phyloP scores from a whole-genome alignment of 2,797 vertebrate species.

The Apogon talboti region DNA sequence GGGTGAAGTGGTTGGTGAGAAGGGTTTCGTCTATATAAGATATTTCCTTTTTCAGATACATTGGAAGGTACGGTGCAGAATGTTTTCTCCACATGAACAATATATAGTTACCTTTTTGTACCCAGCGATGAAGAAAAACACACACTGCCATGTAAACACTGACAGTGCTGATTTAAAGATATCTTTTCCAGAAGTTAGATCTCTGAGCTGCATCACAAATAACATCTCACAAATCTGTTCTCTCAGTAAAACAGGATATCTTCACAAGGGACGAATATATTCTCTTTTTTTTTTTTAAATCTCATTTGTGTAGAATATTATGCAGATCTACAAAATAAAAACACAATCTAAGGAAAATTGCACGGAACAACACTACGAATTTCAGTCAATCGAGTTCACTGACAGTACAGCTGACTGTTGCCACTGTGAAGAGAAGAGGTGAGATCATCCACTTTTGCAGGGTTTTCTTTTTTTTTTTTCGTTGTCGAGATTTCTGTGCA shows the following conservation, averaged over 20 bases:
- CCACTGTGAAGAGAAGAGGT: constrained; percentile 64
- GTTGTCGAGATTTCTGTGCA: constrained; percentile 66
- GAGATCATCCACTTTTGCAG: constrained; percentile 62
- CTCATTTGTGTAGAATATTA: constrained; percentile 75
- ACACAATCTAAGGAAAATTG: constrained; percentile 76
- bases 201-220: constrained; percentile 67
- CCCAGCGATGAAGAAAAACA: constrained; percentile 67
- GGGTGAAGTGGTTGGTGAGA: constrained; percentile 36
- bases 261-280: constrained; percentile 80
- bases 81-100: constrained; percentile 67
- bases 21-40: constrained; percentile 43
- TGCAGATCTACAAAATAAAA: constrained; percentile 79
- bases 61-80: constrained; percentile 63
- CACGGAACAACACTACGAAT: constrained; percentile 74
- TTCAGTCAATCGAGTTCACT: constrained; percentile 67
- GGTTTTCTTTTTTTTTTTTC: constrained; percentile 62
- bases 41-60: constrained; percentile 59
- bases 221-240: constrained; percentile 63
- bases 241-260: constrained; percentile 74
- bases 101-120: constrained; percentile 59
- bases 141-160: constrained; percentile 57
- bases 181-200: constrained; percentile 57
- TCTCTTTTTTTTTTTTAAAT: constrained; percentile 54
- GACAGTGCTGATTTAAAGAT: constrained; percentile 55
- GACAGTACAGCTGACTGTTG: constrained; percentile 50